Conservation (phyloP, 2,888 invertebrate species). For the Amphipoea oculea region DNA sequence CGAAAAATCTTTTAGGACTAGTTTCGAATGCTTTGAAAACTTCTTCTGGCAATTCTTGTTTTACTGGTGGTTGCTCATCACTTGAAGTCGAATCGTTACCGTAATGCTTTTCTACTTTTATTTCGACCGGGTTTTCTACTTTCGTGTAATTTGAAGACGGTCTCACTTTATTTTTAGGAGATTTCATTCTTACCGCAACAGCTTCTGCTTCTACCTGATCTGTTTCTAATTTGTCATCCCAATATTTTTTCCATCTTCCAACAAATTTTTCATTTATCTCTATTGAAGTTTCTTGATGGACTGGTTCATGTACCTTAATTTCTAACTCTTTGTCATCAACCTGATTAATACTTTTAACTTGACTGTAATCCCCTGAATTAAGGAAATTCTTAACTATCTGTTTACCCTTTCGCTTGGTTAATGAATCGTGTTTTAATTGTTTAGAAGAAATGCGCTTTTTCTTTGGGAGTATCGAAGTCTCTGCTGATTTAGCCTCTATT, state of each 20-base stretch:
- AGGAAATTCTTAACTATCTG: constrained; percentile 84
- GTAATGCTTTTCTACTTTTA: constrained; percentile 26
- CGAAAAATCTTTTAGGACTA: constrained; percentile 88
- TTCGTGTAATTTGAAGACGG: constrained; percentile 1
- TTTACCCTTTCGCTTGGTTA: constrained; percentile 85
- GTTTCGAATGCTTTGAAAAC: constrained; percentile 88
- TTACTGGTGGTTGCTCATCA: constrained; percentile 65
- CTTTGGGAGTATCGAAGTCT: constrained; percentile 77
- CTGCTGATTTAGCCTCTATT: constrained; percentile 84
- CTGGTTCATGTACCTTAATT: constrained; percentile 56
- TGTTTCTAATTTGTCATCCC: constrained; percentile 83
- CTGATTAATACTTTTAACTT: constrained; percentile 65
- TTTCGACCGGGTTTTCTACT: constrained; percentile 20
- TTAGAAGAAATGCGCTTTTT: constrained; percentile 79
- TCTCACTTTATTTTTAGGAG: constrained; percentile 40
- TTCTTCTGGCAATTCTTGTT: constrained; percentile 87
- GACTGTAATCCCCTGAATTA: constrained; percentile 71
- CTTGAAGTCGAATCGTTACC: not conserved
- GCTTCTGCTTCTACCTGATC: constrained; percentile 71
- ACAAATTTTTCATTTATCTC: constrained; percentile 77
- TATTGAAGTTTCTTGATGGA: constrained; percentile 30
- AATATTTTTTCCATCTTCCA: constrained; percentile 85
- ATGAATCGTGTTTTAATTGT: constrained; percentile 83
- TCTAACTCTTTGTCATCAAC: constrained; percentile 60
- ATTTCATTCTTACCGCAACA: constrained; percentile 53